Evolutionary conservation across 2,797 vertebrate genomes (phyloP), one percentile per base, ranked within the genome.

Genomic region (Argyrosomus regius): DNA sequence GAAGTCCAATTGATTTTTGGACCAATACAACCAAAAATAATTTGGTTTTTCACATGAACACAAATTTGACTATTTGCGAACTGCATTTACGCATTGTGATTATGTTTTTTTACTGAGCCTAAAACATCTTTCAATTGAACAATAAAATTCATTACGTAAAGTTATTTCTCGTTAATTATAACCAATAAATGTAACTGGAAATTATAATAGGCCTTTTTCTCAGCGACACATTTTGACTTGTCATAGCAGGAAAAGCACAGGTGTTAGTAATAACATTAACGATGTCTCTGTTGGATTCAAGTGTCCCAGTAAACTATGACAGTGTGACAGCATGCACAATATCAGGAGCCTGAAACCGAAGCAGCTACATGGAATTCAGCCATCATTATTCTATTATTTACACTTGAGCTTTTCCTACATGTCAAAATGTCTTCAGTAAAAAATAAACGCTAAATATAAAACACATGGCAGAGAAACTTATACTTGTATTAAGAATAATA

Each of bases 281-380:
- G 1, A 53, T 3, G 31, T 35, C 31, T 41, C 58, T 10, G n/a
- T 41, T 60, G 6, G n/a, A 35, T 48, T 58, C 26, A 70, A 48
- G 28, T 45, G 24, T 35, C 41, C 50, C 24, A 31, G 1, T 0
- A 41, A 73, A 18, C 13, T 24, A 0, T 5, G 4, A 9, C 28
- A 53, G 18, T 28, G 31, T 46, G 41, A 54, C 16, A 48, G n/a
- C 22, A 13, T 24, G 12, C 52, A 24, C 5, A 20, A 20, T 6
- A 31, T 1, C 17, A 13, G 24, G 45, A 49, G 12, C 41, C 8
- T 28, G 16, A 61, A 61, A 10, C n/a, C 24, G 61, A 63, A 48
- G 45, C 61, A 48, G 61, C 61, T 63, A 18, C 18, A 63, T 46
- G 45, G 24, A 48, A 26, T 64, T n/a, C 62, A 64, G 45, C 62